A percentile compares a stretch with the other conserved stretches of the same genome.
These are phyloP conservation scores for Cnemophilus loriae DNA, from an alignment of 2,113 vertebrate species.

Conservation along the genomic window DNA sequence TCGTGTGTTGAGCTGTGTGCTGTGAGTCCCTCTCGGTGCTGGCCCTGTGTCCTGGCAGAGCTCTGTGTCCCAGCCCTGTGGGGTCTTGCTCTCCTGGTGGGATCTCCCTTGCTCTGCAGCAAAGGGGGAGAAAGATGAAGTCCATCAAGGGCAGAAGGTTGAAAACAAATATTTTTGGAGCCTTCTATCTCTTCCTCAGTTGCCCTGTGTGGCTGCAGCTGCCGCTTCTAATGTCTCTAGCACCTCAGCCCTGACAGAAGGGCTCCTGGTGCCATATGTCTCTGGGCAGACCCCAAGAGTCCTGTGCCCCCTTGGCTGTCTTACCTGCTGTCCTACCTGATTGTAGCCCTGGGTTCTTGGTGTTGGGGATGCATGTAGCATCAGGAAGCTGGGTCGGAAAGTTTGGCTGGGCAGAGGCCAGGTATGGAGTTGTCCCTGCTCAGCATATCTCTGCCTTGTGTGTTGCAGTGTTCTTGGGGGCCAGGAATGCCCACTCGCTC, in stretches of 20 bases:
- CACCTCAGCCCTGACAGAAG: not conserved
- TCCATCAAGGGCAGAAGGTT: not conserved
- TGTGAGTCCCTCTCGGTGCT: not conserved
- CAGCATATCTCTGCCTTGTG: not conserved
- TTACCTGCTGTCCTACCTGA: not conserved
- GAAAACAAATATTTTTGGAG: not conserved
- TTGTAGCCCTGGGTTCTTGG: not conserved
- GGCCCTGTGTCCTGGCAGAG: not conserved
- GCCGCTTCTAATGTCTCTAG: rapidly evolving
- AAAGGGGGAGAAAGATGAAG: not conserved
- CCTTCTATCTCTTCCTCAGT: not conserved
- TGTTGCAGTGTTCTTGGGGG: constrained; percentile 79
- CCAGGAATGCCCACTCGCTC: constrained; percentile 77
- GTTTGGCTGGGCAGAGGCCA: not conserved
- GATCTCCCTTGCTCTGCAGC: not conserved
- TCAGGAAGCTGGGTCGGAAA: not conserved
- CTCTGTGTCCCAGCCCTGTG: not conserved
- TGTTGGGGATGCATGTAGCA: not conserved
- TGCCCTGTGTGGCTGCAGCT: not conserved
- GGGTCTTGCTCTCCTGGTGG: not conserved
- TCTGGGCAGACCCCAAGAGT: not conserved
- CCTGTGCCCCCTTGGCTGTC: not conserved
- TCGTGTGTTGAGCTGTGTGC: not conserved
- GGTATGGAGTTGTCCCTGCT: not conserved
- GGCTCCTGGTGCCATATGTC: not conserved